phyloP scores from a whole-genome alignment of 1,140 invertebrate genomes.

The Anastrepha ludens region DNA sequence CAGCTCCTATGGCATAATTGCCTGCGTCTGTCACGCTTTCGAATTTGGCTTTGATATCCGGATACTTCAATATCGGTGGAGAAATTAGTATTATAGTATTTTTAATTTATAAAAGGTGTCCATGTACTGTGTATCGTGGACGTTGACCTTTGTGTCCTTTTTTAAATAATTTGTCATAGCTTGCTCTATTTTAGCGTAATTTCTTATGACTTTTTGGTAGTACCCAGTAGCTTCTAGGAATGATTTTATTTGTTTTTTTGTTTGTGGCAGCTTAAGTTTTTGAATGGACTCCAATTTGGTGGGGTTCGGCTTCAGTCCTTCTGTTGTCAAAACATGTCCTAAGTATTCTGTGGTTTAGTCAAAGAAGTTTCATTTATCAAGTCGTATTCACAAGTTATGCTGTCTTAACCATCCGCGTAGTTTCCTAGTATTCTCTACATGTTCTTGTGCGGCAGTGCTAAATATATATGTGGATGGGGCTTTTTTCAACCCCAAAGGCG shows the following conservation, averaged over 20 bases:
- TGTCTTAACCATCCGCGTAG: too few species aligned
- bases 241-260: conserved; percentile 59
- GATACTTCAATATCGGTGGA: conserved; percentile 67
- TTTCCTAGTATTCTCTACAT: conserved; percentile 49
- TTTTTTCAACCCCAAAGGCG: too few species aligned
- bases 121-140: conserved; percentile 60
- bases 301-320: conserved; percentile 63
- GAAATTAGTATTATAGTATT: conserved; percentile 62
- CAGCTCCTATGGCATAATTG: conserved; percentile 64
- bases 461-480: too few species aligned
- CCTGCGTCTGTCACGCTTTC: conserved; percentile 34
- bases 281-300: conserved; percentile 58
- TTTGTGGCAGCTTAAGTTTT: conserved; percentile 63
- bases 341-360: too few species aligned
- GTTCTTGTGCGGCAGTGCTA: conserved; percentile 57
- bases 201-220: conserved; percentile 61
- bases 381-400: too few species aligned
- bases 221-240: conserved; percentile 62
- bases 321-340: neutral
- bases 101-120: conserved; percentile 65
- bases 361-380: too few species aligned
- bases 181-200: conserved; percentile 63
- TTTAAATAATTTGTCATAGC: conserved; percentile 62
- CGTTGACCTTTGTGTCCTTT: conserved; percentile 58
- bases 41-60: conserved; percentile 60